phyloP scores from a whole-genome alignment of 2,113 vertebrate genomes.

The Accipiter cooperii region DNA sequence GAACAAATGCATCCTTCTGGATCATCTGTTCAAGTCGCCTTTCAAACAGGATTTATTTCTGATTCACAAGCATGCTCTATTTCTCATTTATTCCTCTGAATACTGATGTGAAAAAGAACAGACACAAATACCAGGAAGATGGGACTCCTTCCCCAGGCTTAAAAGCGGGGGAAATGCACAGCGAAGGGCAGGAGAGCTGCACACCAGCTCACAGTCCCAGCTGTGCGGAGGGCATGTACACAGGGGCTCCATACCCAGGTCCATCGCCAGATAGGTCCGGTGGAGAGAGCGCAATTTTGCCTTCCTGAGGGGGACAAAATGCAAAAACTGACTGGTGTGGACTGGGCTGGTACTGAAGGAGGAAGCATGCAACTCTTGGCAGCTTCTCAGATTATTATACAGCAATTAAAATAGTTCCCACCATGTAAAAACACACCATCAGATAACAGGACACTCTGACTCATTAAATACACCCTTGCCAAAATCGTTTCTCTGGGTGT shows the following conservation, averaged over 20 bases:
- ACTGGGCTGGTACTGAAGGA: not conserved
- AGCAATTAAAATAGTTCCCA: not conserved
- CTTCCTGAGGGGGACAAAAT: not conserved
- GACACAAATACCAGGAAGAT: not conserved
- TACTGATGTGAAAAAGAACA: not conserved
- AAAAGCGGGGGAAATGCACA: not conserved
- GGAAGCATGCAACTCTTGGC: not conserved
- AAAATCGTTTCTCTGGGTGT: not conserved
- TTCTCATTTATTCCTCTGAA: not conserved
- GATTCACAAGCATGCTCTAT: not conserved
- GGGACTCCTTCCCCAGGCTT: not conserved
- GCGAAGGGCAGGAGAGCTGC: not conserved
- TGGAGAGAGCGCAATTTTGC: not conserved
- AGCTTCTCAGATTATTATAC: not conserved
- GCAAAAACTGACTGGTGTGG: not conserved
- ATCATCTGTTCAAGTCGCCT: not conserved
- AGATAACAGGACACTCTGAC: not conserved
- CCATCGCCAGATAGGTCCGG: not conserved
- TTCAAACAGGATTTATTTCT: not conserved
- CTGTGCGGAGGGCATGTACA: accelerated
- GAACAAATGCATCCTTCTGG: not conserved
- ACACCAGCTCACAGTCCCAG: not conserved
- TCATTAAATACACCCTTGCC: not conserved
- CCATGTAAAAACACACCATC: not conserved
- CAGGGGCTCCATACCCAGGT: not conserved